Conservation (phyloP, 2,888 invertebrate genomes). For the Tachina lurida region DNA sequence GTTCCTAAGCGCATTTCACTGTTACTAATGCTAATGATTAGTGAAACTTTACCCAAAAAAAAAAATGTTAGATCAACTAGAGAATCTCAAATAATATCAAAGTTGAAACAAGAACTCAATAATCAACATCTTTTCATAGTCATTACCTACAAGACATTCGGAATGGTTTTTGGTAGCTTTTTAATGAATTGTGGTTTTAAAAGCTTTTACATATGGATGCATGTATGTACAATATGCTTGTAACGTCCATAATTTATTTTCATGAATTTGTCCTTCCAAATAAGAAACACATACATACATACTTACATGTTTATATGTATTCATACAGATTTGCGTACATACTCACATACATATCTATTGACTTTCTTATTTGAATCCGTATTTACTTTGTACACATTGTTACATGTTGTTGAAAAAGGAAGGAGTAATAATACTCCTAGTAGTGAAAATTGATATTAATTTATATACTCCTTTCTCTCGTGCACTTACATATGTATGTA, state of each 20-base stretch:
- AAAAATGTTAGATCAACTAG: too few relatives aligned
- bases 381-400: slow-evolving; percentile 49
- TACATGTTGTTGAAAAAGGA: slow-evolving; percentile 30
- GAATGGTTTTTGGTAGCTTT: neutral
- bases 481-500: neutral
- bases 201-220: slow-evolving; percentile 16
- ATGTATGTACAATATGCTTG: slow-evolving; percentile 29
- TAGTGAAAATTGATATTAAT: slow-evolving; percentile 58
- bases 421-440: neutral
- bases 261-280: neutral
- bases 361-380: neutral
- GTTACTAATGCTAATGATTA: too few relatives aligned
- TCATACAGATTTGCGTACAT: too few relatives aligned
- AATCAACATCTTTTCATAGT: too few relatives aligned
- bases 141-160: neutral
- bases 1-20: too few relatives aligned
- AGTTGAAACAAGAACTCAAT: too few relatives aligned
- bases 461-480: slow-evolving; percentile 26
- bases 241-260: neutral
- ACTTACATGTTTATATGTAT: neutral
- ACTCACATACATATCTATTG: neutral
- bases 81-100: too few relatives aligned
- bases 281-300: neutral
- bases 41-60: too few relatives aligned
- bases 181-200: slow-evolving; percentile 68